A percentile compares a stretch with the other conserved stretches of the same genome.
These are phyloP conservation scores for Basileuterus tristriatus DNA, from an alignment of 2,797 vertebrate species.

Conservation along the genomic window DNA sequence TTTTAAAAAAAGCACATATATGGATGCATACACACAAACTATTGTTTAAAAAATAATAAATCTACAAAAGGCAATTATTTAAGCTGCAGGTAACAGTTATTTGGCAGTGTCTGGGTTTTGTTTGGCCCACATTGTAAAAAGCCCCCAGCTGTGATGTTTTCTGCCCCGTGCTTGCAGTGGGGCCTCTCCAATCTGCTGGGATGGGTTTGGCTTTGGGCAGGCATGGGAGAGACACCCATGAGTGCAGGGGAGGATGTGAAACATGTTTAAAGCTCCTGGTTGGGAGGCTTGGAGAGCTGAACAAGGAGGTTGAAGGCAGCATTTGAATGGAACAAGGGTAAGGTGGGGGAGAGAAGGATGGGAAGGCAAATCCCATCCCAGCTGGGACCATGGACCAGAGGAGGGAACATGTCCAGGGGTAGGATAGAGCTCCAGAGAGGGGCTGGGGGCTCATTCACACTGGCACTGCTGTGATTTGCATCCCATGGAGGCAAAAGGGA, in stretches of 20 bases:
- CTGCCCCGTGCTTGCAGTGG: fast-evolving
- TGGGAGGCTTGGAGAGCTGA: neutral
- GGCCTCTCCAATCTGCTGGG: neutral
- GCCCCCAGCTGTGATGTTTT: neutral
- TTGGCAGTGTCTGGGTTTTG: neutral
- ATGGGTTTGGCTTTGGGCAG: fast-evolving
- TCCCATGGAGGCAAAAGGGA: neutral
- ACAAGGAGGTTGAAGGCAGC: fast-evolving
- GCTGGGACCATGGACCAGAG: neutral
- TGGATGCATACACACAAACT: neutral
- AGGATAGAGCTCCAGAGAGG: neutral
- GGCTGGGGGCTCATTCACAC: neutral
- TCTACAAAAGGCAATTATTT: neutral
- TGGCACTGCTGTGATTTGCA: neutral
- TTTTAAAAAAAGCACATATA: neutral
- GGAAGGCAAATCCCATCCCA: neutral
- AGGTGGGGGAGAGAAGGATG: neutral
- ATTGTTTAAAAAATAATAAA: neutral
- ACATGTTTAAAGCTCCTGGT: neutral
- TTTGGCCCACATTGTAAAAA: neutral
- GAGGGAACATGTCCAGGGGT: neutral
- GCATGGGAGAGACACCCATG: neutral
- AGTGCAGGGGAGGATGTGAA: neutral
- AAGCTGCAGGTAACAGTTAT: neutral
- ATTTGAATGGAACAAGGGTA: neutral